Evolutionary conservation across 2,797 vertebrate species (phyloP), one percentile per base, ranked within the genome.

Genomic region (Borostomias antarcticus): DNA sequence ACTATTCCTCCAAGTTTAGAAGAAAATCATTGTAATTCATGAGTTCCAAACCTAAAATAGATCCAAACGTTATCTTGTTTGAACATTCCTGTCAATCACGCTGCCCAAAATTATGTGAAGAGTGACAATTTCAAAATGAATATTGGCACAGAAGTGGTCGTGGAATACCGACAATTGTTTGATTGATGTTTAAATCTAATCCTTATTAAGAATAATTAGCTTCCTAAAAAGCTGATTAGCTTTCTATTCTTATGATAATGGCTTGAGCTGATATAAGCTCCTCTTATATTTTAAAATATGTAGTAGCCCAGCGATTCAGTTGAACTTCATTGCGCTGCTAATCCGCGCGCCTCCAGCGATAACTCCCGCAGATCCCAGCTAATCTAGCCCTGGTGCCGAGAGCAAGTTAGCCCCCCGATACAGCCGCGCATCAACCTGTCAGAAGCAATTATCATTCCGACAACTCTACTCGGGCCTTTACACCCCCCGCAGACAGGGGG

Each of bases 341-440:
- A 95, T 94, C 92, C 89, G 68, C 66, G 79, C 83, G 91, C 92
- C 90, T 90, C 79, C 78, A 88, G 90, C 87, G 90, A 95, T 94
- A 95, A 95, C 93, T 89, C 89, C 83, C 61, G 78, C 90, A 93
- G 93, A 95, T 94, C 92, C 85, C 74, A 81, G 84, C 89, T 94
- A 94, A 95, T 94, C 92, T 91, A 83, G 81, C 87, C 89, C 82
- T 90, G 86, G 87, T 90, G 88, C 91, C 90, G 84, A 92, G 82
- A 83, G 79, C 86, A 82, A 84, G 78, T 85, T 91, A 74, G 84
- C 83, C 92, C 86, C 68, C 65, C 89, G 86, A 89, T 90, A 85
- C 82, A 92, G 92, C 87, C 90, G 87, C 89, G 77, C 88, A 93
- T 93, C 89, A 92, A 85, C 90, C 87, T 93, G 90, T 94, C 91